phyloP scores from a whole-genome alignment of 2,113 vertebrate species.

The Oncorhynchus masou region DNA sequence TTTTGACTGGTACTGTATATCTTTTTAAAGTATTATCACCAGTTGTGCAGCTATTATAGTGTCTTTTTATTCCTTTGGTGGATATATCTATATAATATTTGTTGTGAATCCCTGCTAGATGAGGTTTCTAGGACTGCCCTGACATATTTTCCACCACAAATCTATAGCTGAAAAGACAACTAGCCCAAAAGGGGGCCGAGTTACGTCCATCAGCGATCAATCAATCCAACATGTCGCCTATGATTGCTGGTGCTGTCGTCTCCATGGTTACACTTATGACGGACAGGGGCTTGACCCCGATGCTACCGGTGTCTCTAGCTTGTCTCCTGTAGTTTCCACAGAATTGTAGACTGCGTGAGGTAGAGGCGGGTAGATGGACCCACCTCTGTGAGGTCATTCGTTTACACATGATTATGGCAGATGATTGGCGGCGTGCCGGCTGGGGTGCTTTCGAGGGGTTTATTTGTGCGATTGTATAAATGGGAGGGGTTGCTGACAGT shows the following conservation, averaged over 20 bases:
- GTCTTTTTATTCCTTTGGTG: no score
- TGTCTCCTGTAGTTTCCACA: neutral
- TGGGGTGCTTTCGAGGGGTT: neutral
- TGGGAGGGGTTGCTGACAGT: neutral
- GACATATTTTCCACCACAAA: neutral
- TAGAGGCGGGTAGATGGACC: neutral
- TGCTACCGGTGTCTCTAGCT: neutral
- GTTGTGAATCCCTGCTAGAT: neutral
- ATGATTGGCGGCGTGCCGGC: neutral
- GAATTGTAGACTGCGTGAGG: neutral
- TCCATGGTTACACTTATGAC: neutral
- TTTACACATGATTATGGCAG: neutral
- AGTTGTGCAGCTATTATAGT: no score
- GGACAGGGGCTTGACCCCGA: neutral
- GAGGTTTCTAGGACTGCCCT: neutral
- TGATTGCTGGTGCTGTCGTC: neutral
- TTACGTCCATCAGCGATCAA: neutral
- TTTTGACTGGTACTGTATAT: no score
- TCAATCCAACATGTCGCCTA: neutral
- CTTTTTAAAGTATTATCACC: no score
- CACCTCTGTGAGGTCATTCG: neutral
- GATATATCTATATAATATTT: no score
- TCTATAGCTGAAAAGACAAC: neutral
- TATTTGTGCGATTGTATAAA: constrained; percentile 1
- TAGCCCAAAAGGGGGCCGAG: neutral